Evolutionary conservation across 2,797 vertebrate species (phyloP).

Genomic region (Peromyscus nudipes): DNA sequence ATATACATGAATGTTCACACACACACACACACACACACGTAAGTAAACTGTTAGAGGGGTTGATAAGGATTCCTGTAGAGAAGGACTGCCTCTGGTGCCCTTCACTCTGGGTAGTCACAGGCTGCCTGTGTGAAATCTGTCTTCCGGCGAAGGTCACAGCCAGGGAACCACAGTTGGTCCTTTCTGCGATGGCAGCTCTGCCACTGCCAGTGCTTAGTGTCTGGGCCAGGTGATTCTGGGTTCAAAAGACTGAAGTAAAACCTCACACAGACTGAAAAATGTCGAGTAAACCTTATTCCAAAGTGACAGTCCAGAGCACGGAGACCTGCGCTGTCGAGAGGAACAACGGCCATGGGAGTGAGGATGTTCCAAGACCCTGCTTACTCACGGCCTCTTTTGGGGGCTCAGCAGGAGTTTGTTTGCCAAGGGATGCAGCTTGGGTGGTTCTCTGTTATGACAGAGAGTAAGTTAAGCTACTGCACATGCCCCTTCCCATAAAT

Average conservation of each 20-base stretch:
- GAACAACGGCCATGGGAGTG: no score
- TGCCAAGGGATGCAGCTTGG: neutral
- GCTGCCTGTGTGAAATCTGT: neutral
- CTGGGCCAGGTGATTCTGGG: neutral
- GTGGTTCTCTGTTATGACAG: neutral
- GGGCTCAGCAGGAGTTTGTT: neutral
- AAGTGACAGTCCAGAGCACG: no score
- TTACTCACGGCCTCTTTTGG: no score
- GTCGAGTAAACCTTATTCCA: neutral
- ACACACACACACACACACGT: neutral
- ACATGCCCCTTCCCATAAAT: neutral
- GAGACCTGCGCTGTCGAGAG: neutral
- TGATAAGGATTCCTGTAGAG: neutral
- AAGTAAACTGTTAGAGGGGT: neutral
- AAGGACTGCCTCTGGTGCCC: neutral
- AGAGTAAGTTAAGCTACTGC: neutral
- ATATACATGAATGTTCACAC: neutral
- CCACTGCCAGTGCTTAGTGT: neutral
- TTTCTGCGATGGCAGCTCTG: neutral
- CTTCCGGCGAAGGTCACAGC: neutral
- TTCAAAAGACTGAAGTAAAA: neutral
- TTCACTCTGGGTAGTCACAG: fast-evolving
- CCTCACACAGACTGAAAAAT: neutral
- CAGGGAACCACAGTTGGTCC: neutral
- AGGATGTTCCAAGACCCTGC: neutral